A percentile compares a stretch with the other conserved stretches of the same genome.
Evolutionary conservation across 2,113 vertebrate genomes (phyloP).

Genomic region (Ploceus nigricollis): DNA sequence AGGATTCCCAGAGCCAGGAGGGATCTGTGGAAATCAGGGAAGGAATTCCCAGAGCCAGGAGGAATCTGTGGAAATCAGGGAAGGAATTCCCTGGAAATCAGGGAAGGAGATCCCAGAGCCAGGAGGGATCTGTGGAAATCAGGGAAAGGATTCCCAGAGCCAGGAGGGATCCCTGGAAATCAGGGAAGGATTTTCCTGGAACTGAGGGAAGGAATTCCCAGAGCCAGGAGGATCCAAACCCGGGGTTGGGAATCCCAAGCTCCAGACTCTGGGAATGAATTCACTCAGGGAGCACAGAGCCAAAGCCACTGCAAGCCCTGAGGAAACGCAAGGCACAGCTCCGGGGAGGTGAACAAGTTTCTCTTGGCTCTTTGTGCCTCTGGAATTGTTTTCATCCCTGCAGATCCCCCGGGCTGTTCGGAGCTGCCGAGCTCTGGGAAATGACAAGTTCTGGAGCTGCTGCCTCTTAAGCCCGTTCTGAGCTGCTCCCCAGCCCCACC

Average conservation of each 20-base stretch:
- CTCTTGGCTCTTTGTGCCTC: not conserved
- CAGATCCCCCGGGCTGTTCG: not conserved
- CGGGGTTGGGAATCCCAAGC: not conserved
- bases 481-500: not conserved
- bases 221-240: not conserved
- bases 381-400: constrained; percentile 3
- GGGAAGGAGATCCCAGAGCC: not conserved
- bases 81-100: not conserved
- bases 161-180: not conserved
- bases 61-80: rapidly evolving
- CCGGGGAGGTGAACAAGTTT: not conserved
- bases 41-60: not conserved
- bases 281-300: not conserved
- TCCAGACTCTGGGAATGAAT: not conserved
- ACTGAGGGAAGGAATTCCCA: not conserved
- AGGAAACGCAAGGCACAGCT: constrained; percentile 31
- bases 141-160: not conserved
- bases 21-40: rapidly evolving
- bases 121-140: not conserved
- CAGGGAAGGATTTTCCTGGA: not conserved
- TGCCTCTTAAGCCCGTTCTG: not conserved
- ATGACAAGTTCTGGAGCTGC: not conserved
- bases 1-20: not conserved
- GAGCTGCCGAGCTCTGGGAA: not conserved
- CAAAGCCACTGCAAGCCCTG: not conserved